Percentiles rank a stretch among this genome's conserved stretches.
phyloP scores from a whole-genome alignment of 2,888 invertebrate genomes.

The Homarus gammarus region DNA sequence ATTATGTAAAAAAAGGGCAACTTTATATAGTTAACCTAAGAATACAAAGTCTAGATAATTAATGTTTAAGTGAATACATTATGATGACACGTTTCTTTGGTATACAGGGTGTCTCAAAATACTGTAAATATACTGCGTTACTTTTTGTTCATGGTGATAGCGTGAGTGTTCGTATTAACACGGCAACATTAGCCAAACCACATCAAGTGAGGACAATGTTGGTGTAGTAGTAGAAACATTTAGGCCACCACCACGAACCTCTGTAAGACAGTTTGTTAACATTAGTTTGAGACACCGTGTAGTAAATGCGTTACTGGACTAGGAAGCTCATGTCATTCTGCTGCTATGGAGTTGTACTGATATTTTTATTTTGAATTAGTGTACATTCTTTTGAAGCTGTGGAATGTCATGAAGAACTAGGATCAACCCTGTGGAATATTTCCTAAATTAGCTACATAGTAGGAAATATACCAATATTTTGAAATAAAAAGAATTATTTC shows the following conservation, averaged over 20 bases:
- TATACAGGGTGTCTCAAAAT: no score
- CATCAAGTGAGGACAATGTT: no score
- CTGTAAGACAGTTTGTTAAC: neutral
- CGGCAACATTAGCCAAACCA: no score
- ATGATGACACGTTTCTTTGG: no score
- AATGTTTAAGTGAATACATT: slow-evolving; percentile 9
- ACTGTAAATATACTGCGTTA: no score
- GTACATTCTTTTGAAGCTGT: slow-evolving; percentile 16
- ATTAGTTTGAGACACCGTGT: neutral
- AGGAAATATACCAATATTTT: neutral
- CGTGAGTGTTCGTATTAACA: no score
- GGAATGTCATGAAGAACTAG: slow-evolving; percentile 30
- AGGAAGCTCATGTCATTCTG: slow-evolving; percentile 3
- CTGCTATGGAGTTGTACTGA: slow-evolving; percentile 1
- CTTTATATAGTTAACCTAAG: neutral
- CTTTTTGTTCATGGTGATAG: no score
- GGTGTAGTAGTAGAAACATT: no score
- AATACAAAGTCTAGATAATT: slow-evolving; percentile 18
- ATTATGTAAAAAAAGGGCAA: neutral
- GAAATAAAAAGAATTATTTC: neutral
- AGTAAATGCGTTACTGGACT: slow-evolving; percentile 6
- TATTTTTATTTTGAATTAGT: slow-evolving; percentile 28
- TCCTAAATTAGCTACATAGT: neutral
- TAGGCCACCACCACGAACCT: no score
- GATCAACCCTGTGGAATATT: slow-evolving; percentile 20